These are phyloP conservation scores for Somateria mollissima DNA, from an alignment of 2,797 vertebrate species.

Conservation along the genomic window DNA sequence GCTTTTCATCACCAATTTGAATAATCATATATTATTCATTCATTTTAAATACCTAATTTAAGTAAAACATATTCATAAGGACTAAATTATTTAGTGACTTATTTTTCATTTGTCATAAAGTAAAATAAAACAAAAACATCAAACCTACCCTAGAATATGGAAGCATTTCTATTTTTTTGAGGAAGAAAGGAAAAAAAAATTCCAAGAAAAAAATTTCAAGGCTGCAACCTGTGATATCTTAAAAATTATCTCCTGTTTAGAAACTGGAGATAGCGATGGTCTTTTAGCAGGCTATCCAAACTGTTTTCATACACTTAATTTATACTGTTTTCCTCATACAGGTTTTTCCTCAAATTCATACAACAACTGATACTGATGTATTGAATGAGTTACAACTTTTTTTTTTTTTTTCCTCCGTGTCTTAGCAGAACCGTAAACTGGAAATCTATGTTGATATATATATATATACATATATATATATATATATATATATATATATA, in stretches of 20 bases:
- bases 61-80: not conserved
- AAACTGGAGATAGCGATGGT: not conserved
- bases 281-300: not conserved
- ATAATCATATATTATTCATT: not conserved
- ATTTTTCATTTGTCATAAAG: not conserved
- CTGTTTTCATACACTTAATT: not conserved
- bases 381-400: not conserved
- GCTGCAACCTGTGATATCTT: not conserved
- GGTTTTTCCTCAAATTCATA: not conserved
- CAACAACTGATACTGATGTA: not conserved
- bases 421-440: not conserved
- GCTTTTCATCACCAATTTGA: constrained; percentile 1
- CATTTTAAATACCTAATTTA: not conserved
- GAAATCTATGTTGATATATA: not conserved
- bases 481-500: not conserved
- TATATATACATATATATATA: not conserved
- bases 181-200: not conserved
- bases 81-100: constrained; percentile 40
- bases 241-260: not conserved
- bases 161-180: not conserved
- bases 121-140: not conserved
- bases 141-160: not conserved
- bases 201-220: not conserved
- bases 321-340: not conserved
- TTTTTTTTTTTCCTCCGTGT: not conserved